Percentiles rank a stretch among this genome's conserved stretches.
These are phyloP conservation scores for Sphaerophoria taeniata DNA, from an alignment of 2,888 invertebrate genomes.

Conservation along the genomic window DNA sequence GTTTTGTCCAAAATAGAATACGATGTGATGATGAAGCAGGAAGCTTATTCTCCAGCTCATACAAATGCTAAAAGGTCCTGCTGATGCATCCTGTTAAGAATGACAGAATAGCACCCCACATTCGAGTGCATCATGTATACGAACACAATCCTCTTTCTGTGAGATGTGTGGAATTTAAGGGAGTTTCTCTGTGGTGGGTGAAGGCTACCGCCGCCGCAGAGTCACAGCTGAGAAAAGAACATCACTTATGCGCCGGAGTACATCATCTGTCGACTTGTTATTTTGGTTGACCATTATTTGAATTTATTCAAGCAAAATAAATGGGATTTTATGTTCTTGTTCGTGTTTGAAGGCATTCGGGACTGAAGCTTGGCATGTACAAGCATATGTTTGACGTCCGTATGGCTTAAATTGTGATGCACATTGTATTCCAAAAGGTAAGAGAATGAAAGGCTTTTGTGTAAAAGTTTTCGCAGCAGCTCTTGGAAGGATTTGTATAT, in stretches of 20 bases:
- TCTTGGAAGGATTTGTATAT: not conserved
- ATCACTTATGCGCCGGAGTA: conserved; percentile 74
- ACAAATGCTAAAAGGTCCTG: conserved; percentile 63
- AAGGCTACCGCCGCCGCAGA: conserved; percentile 51
- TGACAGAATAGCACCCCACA: conserved; percentile 1
- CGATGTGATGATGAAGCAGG: conserved; percentile 67
- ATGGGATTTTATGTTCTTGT: conserved; percentile 74
- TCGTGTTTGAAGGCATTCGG: conserved; percentile 67
- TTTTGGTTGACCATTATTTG: conserved; percentile 75
- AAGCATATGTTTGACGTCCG: conserved; percentile 53
- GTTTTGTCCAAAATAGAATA: conserved; percentile 61
- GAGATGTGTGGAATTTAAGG: too few relatives aligned
- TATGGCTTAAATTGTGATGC: conserved; percentile 5
- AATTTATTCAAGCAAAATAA: conserved; percentile 75
- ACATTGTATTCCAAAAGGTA: not conserved
- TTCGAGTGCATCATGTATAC: too few relatives aligned
- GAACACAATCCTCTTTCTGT: too few relatives aligned
- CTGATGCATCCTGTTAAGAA: conserved; percentile 38
- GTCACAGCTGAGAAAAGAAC: conserved; percentile 74
- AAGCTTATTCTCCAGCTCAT: conserved; percentile 39
- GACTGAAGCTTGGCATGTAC: conserved; percentile 34
- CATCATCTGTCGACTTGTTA: conserved; percentile 75
- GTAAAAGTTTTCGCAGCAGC: conserved; percentile 13
- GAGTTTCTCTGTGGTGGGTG: too few relatives aligned
- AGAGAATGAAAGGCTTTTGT: conserved; percentile 26